These are phyloP conservation scores for Ectemnius continuus DNA, from an alignment of 2,888 invertebrate genomes.

Conservation along the genomic window DNA sequence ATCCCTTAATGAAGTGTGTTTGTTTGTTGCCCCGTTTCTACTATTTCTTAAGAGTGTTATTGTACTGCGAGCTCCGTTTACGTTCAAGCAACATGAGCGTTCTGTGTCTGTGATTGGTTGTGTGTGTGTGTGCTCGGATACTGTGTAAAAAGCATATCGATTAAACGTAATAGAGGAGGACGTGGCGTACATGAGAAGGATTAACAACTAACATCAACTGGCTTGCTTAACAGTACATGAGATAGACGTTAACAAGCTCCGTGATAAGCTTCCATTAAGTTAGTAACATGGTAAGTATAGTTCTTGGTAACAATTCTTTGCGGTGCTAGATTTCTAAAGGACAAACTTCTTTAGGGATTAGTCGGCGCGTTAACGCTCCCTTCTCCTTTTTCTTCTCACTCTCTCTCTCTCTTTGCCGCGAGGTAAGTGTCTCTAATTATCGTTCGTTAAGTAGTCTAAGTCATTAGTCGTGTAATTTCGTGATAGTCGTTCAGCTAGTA, in stretches of 20 bases:
- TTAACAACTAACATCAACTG: slow-evolving; percentile 75
- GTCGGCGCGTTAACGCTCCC: too few relatives aligned
- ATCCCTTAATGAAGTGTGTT: slow-evolving; percentile 35
- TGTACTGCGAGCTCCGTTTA: slow-evolving; percentile 66
- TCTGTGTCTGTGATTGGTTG: too few relatives aligned
- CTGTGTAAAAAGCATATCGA: slow-evolving; percentile 71
- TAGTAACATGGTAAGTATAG: slow-evolving; percentile 52
- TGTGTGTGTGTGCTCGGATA: slow-evolving; percentile 54
- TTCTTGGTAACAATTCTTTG: slow-evolving; percentile 55
- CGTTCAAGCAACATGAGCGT: slow-evolving; percentile 63
- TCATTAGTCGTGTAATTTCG: slow-evolving; percentile 36
- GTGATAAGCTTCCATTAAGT: slow-evolving; percentile 64
- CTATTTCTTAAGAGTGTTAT: slow-evolving; percentile 49
- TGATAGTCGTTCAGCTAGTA: slow-evolving; percentile 19
- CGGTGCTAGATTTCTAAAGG: slow-evolving; percentile 57
- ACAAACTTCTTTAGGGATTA: slow-evolving; percentile 25
- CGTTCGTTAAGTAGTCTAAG: slow-evolving; percentile 25
- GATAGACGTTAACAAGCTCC: slow-evolving; percentile 67
- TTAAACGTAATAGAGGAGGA: slow-evolving; percentile 74
- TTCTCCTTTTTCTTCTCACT: too few relatives aligned
- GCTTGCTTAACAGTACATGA: slow-evolving; percentile 69
- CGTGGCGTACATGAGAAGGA: slow-evolving; percentile 72
- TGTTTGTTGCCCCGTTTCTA: slow-evolving; percentile 25
- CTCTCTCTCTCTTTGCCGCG: too few relatives aligned
- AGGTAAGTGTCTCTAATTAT: too few relatives aligned